A percentile compares a stretch with the other conserved stretches of the same genome.
Conservation (phyloP, 2,888 invertebrate species). For the Monochamus alternatus region DNA sequence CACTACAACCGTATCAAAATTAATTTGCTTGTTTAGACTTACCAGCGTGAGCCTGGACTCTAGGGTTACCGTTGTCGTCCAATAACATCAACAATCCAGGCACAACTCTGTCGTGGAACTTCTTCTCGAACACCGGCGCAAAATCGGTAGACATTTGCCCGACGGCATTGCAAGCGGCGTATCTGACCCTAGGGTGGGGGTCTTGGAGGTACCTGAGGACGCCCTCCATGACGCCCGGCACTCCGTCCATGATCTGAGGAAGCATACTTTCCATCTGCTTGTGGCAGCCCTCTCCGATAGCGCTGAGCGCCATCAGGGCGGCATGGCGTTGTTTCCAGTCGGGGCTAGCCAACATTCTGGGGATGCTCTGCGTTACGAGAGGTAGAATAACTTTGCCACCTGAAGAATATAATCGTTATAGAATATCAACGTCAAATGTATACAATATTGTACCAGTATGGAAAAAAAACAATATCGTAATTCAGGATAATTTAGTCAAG, state of each 20-base stretch:
- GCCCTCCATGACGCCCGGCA: slow-evolving; percentile 72
- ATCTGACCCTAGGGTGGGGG: slow-evolving; percentile 92
- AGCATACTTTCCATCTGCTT: slow-evolving; percentile 98
- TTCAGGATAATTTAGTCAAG: too few species aligned
- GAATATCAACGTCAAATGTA: too few species aligned
- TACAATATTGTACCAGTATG: slow-evolving; percentile 1
- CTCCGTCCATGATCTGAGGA: slow-evolving; percentile 93
- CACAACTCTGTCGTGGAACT: slow-evolving; percentile 96
- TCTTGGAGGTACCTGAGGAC: slow-evolving; percentile 68
- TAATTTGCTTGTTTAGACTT: slow-evolving; percentile 47
- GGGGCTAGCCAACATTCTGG: slow-evolving; percentile 87
- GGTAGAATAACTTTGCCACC: slow-evolving; percentile 87
- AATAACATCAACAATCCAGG: slow-evolving; percentile 91
- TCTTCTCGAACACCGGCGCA: slow-evolving; percentile 96
- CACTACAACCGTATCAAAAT: too few species aligned
- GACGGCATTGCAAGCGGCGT: slow-evolving; percentile 98
- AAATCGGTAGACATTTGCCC: slow-evolving; percentile 99
- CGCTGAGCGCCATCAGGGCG: slow-evolving; percentile 98
- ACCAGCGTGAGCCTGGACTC: slow-evolving; percentile 90
- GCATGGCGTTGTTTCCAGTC: slow-evolving; percentile 96
- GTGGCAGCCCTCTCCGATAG: slow-evolving; percentile 98
- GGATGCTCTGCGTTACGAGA: slow-evolving; percentile 86
- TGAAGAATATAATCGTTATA: slow-evolving; percentile 27
- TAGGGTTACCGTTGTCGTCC: slow-evolving; percentile 92
- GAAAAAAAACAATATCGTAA: too few species aligned